Conservation (phyloP, 2,113 vertebrate genomes). For the Vanacampus margaritifer region DNA sequence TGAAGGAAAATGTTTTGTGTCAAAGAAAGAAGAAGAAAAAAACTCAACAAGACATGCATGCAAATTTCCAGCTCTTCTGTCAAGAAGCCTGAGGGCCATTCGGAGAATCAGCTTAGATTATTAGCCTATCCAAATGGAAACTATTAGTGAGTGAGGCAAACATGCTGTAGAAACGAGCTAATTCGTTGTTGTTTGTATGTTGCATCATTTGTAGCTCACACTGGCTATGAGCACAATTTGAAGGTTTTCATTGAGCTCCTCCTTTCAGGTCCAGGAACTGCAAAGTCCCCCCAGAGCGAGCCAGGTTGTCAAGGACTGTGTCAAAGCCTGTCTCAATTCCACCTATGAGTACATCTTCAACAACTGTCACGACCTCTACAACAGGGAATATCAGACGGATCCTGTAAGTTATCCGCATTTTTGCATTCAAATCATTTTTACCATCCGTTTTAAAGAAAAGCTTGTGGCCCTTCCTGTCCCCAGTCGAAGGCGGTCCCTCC, state of each 20-base stretch:
- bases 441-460: background rate
- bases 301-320: slow-evolving; percentile 96
- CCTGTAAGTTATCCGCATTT: slow-evolving; percentile 71
- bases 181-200: slow-evolving; percentile 5
- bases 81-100: slow-evolving; percentile 25
- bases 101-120: slow-evolving; percentile 33
- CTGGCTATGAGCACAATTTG: background rate
- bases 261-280: slow-evolving; percentile 88
- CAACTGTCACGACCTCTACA: slow-evolving; percentile 94
- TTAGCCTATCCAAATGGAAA: slow-evolving; percentile 39
- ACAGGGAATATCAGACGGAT: slow-evolving; percentile 92
- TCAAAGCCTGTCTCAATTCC: slow-evolving; percentile 95
- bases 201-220: background rate
- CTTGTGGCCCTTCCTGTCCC: slow-evolving; percentile 8
- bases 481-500: slow-evolving; percentile 90
- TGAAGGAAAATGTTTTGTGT: slow-evolving; percentile 54
- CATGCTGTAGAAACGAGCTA: background rate
- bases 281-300: slow-evolving; percentile 93
- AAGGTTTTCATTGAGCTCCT: too few relatives aligned
- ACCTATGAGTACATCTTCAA: slow-evolving; percentile 98
- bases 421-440: background rate
- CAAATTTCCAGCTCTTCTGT: slow-evolving; percentile 20
- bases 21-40: background rate
- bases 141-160: slow-evolving; percentile 8
- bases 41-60: background rate